A percentile compares a stretch with the other conserved stretches of the same genome.
phyloP scores from a whole-genome alignment of 2,888 invertebrate genomes.

The Drosophila testacea region DNA sequence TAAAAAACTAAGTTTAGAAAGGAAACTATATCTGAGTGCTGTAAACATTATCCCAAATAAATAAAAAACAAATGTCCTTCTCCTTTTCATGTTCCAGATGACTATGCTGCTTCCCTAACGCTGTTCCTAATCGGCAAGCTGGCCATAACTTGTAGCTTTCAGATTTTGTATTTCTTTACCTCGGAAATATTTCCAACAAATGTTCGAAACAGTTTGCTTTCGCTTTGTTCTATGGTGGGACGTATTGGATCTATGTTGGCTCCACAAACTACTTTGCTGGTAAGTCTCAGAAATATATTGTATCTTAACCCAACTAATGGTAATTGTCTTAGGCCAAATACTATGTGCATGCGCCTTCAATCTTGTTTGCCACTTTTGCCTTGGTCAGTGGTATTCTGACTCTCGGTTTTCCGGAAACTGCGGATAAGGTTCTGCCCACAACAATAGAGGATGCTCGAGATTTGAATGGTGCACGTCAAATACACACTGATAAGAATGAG shows the following conservation, averaged over 20 bases:
- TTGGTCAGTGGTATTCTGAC: constrained; percentile 87
- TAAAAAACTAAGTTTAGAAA: too few species aligned
- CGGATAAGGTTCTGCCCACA: constrained; percentile 87
- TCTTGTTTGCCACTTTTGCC: constrained; percentile 87
- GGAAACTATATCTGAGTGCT: too few species aligned
- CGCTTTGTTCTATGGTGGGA: constrained; percentile 89
- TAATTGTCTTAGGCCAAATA: constrained; percentile 68
- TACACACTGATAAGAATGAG: background rate
- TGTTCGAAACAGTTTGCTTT: constrained; percentile 88
- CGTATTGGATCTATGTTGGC: constrained; percentile 89
- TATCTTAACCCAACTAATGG: background rate
- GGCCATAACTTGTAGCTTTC: constrained; percentile 89
- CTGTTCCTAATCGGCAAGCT: constrained; percentile 88
- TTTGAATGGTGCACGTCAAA: constrained; percentile 19
- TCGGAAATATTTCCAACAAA: constrained; percentile 90
- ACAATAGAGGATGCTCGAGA: constrained; percentile 87
- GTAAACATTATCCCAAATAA: background rate
- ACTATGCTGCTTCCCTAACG: constrained; percentile 86
- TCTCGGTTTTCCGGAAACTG: constrained; percentile 88
- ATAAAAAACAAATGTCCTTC: background rate
- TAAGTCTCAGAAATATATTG: constrained; percentile 37
- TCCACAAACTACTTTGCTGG: constrained; percentile 89
- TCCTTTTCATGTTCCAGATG: constrained; percentile 48
- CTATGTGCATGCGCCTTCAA: constrained; percentile 86
- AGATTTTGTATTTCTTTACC: constrained; percentile 89